Conservation (phyloP, 2,797 vertebrate genomes). For the Avahi laniger region DNA sequence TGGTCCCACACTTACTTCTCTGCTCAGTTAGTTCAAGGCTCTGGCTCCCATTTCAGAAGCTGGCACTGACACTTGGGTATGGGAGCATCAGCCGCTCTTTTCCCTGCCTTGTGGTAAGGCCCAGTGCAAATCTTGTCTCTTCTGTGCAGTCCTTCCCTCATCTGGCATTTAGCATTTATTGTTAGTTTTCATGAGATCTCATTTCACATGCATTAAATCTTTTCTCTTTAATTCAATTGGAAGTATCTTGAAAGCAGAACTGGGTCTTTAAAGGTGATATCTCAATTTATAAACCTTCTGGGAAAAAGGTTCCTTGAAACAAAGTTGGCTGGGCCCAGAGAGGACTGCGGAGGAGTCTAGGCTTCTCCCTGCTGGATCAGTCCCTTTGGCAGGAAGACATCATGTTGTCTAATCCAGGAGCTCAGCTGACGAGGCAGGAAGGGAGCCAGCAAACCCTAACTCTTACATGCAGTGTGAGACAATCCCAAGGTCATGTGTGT, state of each 20-base stretch:
- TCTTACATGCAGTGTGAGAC: background rate
- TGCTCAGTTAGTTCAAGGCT: constrained; percentile 35
- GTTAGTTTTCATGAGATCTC: background rate
- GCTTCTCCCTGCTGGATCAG: background rate
- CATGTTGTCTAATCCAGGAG: background rate
- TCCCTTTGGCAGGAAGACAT: background rate
- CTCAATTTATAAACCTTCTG: background rate
- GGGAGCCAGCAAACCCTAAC: background rate
- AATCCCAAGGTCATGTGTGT: background rate
- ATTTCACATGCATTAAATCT: background rate
- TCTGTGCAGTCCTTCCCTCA: background rate
- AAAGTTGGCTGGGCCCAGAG: background rate
- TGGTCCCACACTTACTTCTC: background rate
- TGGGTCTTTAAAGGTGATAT: background rate
- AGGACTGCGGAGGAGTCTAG: background rate
- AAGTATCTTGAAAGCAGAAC: constrained; percentile 13
- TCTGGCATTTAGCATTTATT: constrained; percentile 19
- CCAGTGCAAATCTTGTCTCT: background rate
- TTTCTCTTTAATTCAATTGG: background rate
- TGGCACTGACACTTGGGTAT: background rate
- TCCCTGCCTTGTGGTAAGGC: background rate
- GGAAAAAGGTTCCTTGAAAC: constrained; percentile 24
- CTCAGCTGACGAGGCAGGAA: background rate
- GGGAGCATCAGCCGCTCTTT: background rate
- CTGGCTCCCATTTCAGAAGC: background rate